Base-by-base conservation (phyloP, 2,113 vertebrate species). In the Corythoichthys haematopterus region DNA sequence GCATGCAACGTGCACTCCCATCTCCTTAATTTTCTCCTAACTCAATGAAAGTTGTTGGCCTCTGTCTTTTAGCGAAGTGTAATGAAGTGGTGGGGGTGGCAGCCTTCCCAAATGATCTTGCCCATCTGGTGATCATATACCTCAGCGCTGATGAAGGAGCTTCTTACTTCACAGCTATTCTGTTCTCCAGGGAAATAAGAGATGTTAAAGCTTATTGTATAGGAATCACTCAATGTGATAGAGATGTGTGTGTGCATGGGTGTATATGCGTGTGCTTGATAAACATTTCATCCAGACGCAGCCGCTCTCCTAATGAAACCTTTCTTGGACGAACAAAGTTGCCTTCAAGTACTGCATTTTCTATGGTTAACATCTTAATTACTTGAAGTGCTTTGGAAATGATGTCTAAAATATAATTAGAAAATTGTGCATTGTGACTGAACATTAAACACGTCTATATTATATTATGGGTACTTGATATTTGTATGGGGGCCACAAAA, bases 171-270 rank as follows among this genome's bases (percentile, higher is more conserved):
- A 57, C 67, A 59, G 65, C 62, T 89, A 66, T 83, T 80, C 69
- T 63, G 70, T 60, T 84, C 88, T 71, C 77, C 76, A 70, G 76
- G 90, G 89, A 89, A 93, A 91, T 91, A 91, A 90, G 69, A 66
- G 66, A 72, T 61, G 79, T 84, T 80, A 78, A 85, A 60, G 65
- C 79, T 77, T 59, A 78, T 87, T 91, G 72, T 90, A 79, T 73
- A 86, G 62, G 89, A 77, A 91, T 91, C 75, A 88, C 73, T 80
- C 89, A 69, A 75, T 83, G 75, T 79, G 80, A 56, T 69, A 67
- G 69, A 69, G 65, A 57, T 15, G 46, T 6, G 60, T 15, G 64
- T 70, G 56, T 64, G 43, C 64, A 57, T 15, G 46, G 5, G 60
- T 15, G 64, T 68, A 52, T 64, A 37, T 43, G 66, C 60, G 61